Conservation (phyloP, 2,113 vertebrate genomes). For the Chelonoidis abingdonii region DNA sequence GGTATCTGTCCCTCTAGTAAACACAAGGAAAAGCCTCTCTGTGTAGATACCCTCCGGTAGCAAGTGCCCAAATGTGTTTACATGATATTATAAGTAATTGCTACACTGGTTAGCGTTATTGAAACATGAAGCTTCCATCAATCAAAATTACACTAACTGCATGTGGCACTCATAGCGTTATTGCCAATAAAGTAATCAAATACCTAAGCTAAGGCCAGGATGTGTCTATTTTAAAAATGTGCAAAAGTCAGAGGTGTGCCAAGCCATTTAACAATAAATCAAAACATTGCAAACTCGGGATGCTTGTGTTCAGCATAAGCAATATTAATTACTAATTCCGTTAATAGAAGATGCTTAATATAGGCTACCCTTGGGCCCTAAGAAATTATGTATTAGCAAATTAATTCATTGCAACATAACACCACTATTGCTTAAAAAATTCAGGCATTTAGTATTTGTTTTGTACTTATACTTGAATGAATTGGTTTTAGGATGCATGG, state of each 20-base stretch:
- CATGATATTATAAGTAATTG: background rate
- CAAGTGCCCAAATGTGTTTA: background rate
- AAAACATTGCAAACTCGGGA: background rate
- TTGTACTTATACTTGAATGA: background rate
- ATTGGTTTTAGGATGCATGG: background rate
- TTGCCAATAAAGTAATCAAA: background rate
- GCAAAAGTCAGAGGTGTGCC: background rate
- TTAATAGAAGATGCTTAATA: background rate
- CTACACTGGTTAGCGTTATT: background rate
- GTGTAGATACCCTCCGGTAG: background rate
- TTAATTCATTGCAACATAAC: conserved; percentile 13
- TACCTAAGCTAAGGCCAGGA: background rate
- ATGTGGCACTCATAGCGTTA: background rate
- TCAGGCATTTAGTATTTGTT: accelerated
- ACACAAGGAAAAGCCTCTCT: background rate
- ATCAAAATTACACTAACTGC: background rate
- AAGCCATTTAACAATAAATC: background rate
- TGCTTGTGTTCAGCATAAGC: background rate
- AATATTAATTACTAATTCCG: conserved; percentile 21
- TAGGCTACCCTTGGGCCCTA: background rate
- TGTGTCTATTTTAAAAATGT: conserved; percentile 4
- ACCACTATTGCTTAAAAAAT: background rate
- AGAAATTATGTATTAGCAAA: conserved; percentile 17
- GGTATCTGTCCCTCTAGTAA: background rate
- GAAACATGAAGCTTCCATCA: background rate